Evolutionary conservation across 1,140 invertebrate species (phyloP), one percentile per base, ranked within the genome.

Genomic region (Nebria ingens): DNA sequence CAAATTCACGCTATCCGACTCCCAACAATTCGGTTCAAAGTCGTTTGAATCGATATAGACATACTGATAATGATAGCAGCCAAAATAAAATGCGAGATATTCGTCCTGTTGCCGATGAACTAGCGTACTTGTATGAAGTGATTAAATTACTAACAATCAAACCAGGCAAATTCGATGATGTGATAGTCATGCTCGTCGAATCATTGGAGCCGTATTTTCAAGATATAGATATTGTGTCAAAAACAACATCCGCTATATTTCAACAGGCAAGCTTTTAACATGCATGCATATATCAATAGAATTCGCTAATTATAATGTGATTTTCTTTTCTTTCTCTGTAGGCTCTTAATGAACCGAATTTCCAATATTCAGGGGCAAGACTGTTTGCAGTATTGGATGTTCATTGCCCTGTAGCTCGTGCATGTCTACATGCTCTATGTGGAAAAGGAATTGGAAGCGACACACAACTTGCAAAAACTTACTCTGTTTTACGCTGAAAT

Each of bases 401-500:
- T 6, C 6, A 53, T 53, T 53, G 20, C n/a, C 13, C 12, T 15
- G 13, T n/a, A 4, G 15, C 34, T 4, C 52, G 25, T 15, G 21
- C 22, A 25, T 53, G 22, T 13, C 20, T 53, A 12, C 15, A 23
- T 9, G 6, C 21, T 29, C 19, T 23, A 11, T 53, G 52, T 15
- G 22, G 19, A 25, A 29, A 23, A n/a, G 9, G 52, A 53, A 53
- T 20, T 53, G 4, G 19, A 23, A 29, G 12, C 4, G 2, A 23
- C 52, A 17, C 3, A 25, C 20, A 2, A 21, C 19, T 23, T 23
- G 19, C 52, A 23, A 53, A 53, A 53, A 29, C 22, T 25, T 19
- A 15, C 23, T 17, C 6, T 53, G 12, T 53, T 53, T 13, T 53
- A 23, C 21, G 52, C 52, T 25, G 52, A 53, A 34, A 15, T 34